Evolutionary conservation across 1,140 invertebrate species (phyloP).

Genomic region (Adelges cooleyi): DNA sequence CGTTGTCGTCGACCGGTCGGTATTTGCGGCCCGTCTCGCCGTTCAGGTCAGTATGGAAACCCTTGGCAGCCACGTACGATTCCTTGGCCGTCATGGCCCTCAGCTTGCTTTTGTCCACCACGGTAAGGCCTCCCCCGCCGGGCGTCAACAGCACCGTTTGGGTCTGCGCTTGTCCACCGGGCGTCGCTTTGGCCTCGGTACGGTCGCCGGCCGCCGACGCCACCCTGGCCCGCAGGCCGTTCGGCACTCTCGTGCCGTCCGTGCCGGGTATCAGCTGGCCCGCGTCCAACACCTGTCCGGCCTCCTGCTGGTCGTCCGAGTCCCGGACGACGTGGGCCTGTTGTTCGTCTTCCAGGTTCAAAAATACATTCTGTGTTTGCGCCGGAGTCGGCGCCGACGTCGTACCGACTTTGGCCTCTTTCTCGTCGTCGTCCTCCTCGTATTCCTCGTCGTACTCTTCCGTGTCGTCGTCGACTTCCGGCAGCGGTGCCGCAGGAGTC

Average conservation of each 20-base stretch:
- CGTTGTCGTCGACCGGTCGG: slow-evolving; percentile 45
- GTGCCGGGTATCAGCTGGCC: slow-evolving; percentile 49
- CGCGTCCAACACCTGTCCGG: slow-evolving; percentile 45
- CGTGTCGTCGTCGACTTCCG: slow-evolving; percentile 35
- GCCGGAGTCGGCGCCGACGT: slow-evolving; percentile 3
- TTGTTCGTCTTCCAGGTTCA: slow-evolving; percentile 34
- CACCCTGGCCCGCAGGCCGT: slow-evolving; percentile 53
- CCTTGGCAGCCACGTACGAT: slow-evolving; percentile 35
- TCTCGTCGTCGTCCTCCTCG: slow-evolving; percentile 44
- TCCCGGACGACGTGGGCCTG: slow-evolving; percentile 38
- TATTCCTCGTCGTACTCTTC: slow-evolving; percentile 40
- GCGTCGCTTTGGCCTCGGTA: slow-evolving; percentile 44
- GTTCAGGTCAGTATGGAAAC: slow-evolving; percentile 60
- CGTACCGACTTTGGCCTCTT: slow-evolving; percentile 41
- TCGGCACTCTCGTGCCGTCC: slow-evolving; percentile 51
- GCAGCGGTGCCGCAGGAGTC: slow-evolving; percentile 27
- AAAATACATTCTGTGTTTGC: slow-evolving; percentile 34
- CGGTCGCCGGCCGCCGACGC: slow-evolving; percentile 47
- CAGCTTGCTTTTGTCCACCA: slow-evolving; percentile 34
- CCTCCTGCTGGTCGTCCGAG: slow-evolving; percentile 33
- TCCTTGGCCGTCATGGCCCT: not conserved
- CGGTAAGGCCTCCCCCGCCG: slow-evolving; percentile 41
- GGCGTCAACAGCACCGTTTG: slow-evolving; percentile 50
- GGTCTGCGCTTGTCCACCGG: slow-evolving; percentile 48
- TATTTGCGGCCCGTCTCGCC: slow-evolving; percentile 55